A percentile compares a stretch with the other conserved stretches of the same genome.
These are phyloP conservation scores for Stegostoma tigrinum DNA, from an alignment of 2,113 vertebrate species.

Conservation along the genomic window DNA sequence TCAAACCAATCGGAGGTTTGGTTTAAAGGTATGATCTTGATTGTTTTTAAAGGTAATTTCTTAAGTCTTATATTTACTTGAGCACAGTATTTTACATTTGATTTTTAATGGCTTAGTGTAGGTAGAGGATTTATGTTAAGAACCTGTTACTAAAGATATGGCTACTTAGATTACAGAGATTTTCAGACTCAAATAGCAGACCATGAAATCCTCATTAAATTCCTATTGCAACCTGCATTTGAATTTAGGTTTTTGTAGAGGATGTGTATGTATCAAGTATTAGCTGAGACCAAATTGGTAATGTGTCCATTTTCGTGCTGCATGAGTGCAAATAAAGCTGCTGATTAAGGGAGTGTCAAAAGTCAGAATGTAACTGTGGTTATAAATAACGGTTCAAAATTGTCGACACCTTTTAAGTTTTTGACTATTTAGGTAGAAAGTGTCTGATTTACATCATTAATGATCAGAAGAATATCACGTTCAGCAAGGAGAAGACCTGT, in stretches of 20 bases:
- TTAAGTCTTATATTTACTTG: not conserved
- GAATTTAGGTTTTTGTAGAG: not conserved
- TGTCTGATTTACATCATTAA: not conserved
- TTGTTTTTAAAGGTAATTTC: not conserved
- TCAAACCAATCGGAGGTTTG: not conserved
- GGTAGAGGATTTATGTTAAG: not conserved
- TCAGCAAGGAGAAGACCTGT: not conserved
- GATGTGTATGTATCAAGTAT: not conserved
- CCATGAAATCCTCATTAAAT: not conserved
- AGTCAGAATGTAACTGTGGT: too few relatives aligned
- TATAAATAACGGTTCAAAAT: not conserved
- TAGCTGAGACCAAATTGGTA: constrained; percentile 7
- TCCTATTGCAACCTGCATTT: not conserved
- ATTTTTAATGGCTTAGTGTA: not conserved
- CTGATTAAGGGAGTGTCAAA: not conserved
- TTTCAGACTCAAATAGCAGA: not conserved
- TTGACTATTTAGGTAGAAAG: not conserved
- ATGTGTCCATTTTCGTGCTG: not conserved
- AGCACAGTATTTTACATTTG: not conserved
- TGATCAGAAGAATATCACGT: not conserved
- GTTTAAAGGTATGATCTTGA: not conserved
- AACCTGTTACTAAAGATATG: not conserved
- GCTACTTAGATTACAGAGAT: not conserved
- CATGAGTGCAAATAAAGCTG: not conserved
- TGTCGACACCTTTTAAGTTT: not conserved